Evolutionary conservation across 2,888 invertebrate genomes (phyloP), one percentile per base, ranked within the genome.

Genomic region (Antheraea assamensis): DNA sequence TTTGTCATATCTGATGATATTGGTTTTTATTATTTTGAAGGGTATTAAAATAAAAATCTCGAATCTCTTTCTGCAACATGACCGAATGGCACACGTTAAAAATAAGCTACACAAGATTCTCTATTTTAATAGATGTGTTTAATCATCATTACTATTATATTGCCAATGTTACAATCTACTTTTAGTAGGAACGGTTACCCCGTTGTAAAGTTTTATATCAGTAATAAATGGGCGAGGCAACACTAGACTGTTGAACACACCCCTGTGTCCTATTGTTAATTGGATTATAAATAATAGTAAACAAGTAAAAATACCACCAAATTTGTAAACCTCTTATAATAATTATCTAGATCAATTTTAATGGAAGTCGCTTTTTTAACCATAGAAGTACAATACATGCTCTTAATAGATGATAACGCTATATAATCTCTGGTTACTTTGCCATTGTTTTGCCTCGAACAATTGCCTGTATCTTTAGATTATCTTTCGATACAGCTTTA

Each of bases 391-490:
- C 61, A 64, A 30, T 64, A 64, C 21, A 17, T 30, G 61, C 61
- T 64, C 30, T 64, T 64, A 64, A 64, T 61, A 61, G 61, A 61
- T 61, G 61, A 13, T 61, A 64, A 30, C 27, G 30, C 17, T 17
- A 21, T 64, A 15, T 64, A 64, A 64, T 64, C 61, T 64, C 61
- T 27, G 61, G 61, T 17, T 30, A 24, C 58, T 24, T 58, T 10
- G 58, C 58, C n/a, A 58, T 58, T 58, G 58, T 58, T 58, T 24
- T 21, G 24, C n/a, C 24, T 58, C 58, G 58, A 58, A 58, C 58
- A 58, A 58, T 58, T 24, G 58, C n/a, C 24, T 24, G 61, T 30
- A 64, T 64, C 42, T 64, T 24, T 64, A 27, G 61, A 64, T 64
- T 64, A 64, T 64, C 61, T 64, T 27, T 27, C 13, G 61, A 64